A percentile compares a stretch with the other conserved stretches of the same genome.
phyloP scores from a whole-genome alignment of 2,113 vertebrate species.

The Mellivora capensis region DNA sequence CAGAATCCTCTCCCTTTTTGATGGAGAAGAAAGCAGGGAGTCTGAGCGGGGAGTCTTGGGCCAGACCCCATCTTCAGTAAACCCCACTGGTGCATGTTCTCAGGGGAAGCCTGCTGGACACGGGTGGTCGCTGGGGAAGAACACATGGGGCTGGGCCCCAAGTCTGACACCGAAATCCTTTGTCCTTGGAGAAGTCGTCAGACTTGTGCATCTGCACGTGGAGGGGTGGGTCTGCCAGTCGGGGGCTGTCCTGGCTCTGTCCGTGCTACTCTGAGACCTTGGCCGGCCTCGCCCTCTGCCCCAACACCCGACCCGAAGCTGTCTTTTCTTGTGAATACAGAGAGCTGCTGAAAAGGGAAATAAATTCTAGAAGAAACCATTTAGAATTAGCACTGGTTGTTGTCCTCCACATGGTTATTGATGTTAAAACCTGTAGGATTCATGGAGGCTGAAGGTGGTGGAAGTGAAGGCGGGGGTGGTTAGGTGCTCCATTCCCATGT shows the following conservation, averaged over 20 bases:
- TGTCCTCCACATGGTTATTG: background rate
- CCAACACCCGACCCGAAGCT: background rate
- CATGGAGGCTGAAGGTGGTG: background rate
- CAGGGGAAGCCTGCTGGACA: background rate
- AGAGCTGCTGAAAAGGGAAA: background rate
- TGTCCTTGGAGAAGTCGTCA: background rate
- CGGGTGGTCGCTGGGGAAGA: too few species aligned
- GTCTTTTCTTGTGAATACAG: background rate
- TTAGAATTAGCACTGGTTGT: background rate
- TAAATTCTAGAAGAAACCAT: background rate
- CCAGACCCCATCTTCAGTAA: background rate
- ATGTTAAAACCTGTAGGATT: background rate
- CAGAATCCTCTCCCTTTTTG: background rate
- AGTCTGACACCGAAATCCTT: background rate
- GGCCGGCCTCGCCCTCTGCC: background rate
- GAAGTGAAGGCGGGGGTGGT: background rate
- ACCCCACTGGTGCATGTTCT: accelerated
- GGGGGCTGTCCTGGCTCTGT: accelerated
- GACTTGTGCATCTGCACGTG: accelerated
- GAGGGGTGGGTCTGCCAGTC: too few species aligned
- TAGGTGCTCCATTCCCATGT: background rate
- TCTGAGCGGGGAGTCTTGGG: background rate
- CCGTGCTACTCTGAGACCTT: background rate
- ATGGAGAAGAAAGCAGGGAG: background rate
- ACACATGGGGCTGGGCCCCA: accelerated